Evolutionary conservation across 2,888 invertebrate genomes (phyloP), one percentile per base, ranked within the genome.

Genomic region (Loripinus fragilis): DNA sequence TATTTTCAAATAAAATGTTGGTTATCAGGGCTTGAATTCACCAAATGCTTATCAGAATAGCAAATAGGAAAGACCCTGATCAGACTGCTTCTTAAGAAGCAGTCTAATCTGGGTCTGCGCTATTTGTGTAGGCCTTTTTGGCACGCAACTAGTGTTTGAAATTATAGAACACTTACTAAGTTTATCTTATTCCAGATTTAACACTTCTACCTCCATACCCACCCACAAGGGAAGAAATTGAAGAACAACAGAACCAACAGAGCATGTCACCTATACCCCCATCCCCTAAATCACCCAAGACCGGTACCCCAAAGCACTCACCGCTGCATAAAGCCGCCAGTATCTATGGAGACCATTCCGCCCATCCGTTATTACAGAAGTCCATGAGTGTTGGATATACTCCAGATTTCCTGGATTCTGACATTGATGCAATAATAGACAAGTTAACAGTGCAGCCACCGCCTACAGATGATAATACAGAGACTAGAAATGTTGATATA

Each of bases 381-480:
- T 90, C 90, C 38, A 87, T 88, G 41, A 90, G 90, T 81, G 87
- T 85, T 25, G 89, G 88, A 50, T 86, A 88, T 65, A 89, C 87
- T 75, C 88, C 90, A 15, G 89, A 90, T 76, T 88, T 90, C 73
- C 83, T 90, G 41, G 89, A 90, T 74, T 81, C 83, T 38, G 97
- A 96, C 89, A 94, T 98, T 86, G 97, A 97, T 91, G 96, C 96
- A 87, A 97, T 97, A 93, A 95, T 97, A 86, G 97, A 97, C 5
- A 96, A 96, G 87, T 96, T 97, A 45, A 96, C 96, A 8, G 96
- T 97, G 81, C 97, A 96, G 52, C 97, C 97, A 20, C 97, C 97
- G 0, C 85, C 89, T 33, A 83, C 84, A 42, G 65, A 33, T 23
- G 15, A 48, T 17, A 25, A n/a, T 50, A 38, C 15, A 20, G 35